Evolutionary conservation across 2,888 invertebrate species (phyloP).

Genomic region (Ferrisia virgata): DNA sequence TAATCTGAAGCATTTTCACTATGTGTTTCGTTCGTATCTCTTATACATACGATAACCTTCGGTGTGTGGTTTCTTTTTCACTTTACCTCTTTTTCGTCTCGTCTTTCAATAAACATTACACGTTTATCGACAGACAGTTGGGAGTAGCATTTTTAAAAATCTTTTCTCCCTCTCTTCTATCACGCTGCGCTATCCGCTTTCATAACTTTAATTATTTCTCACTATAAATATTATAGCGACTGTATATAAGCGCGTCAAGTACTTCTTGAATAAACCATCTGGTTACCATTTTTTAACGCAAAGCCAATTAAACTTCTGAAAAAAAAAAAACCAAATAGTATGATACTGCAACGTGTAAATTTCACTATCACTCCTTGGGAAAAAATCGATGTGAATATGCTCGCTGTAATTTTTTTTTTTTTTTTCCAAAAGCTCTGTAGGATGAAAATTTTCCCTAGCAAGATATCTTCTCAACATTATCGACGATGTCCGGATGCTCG

Average conservation of each 20-base stretch:
- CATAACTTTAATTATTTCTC: slow-evolving; percentile 17
- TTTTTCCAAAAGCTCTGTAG: background rate
- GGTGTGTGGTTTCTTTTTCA: background rate
- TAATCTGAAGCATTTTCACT: slow-evolving; percentile 17
- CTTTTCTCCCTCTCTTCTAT: background rate
- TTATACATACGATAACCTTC: background rate
- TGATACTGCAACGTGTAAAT: background rate
- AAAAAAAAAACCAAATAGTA: background rate
- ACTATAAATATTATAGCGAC: background rate
- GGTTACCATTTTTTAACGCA: background rate
- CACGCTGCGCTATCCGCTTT: slow-evolving; percentile 16
- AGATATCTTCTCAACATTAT: background rate
- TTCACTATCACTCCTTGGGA: background rate
- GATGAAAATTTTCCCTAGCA: background rate
- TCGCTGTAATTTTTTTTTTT: background rate
- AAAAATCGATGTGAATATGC: background rate
- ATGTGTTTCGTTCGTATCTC: too few relatives aligned
- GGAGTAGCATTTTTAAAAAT: background rate
- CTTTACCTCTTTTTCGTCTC: background rate
- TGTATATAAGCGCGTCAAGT: slow-evolving; percentile 12
- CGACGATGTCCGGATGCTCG: too few relatives aligned
- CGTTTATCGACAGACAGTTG: background rate
- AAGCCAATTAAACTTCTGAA: background rate
- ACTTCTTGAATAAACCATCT: slow-evolving; percentile 6
- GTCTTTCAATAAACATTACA: background rate